Conservation (phyloP, 2,113 vertebrate genomes). For the Xenopus borealis region DNA sequence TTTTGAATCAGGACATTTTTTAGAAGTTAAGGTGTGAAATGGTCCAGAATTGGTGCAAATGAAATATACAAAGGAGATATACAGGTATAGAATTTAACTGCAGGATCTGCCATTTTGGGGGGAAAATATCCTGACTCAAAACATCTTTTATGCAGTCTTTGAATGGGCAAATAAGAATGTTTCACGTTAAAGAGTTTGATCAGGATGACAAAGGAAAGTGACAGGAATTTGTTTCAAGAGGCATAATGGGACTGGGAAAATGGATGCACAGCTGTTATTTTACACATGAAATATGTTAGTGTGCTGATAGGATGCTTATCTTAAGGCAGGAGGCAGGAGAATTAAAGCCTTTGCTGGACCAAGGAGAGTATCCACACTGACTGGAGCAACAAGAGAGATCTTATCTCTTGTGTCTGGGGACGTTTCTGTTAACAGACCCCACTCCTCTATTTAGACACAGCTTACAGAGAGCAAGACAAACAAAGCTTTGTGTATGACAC, state of each 20-base stretch:
- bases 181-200: conserved; percentile 29
- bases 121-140: no score
- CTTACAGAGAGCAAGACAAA: conserved; percentile 38
- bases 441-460: conserved; percentile 39
- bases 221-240: conserved; percentile 33
- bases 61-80: no score
- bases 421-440: conserved; percentile 45
- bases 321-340: conserved; percentile 44
- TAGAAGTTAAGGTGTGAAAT: no score
- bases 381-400: conserved; percentile 42
- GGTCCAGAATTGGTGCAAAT: no score
- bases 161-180: conserved; percentile 4
- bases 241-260: conserved; percentile 42
- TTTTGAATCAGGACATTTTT: no score
- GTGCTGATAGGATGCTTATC: conserved; percentile 46
- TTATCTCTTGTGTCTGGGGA: conserved; percentile 37
- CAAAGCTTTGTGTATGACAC: conserved; percentile 42
- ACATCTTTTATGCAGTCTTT: not conserved
- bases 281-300: conserved; percentile 45
- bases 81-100: no score
- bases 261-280: conserved; percentile 45
- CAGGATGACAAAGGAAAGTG: conserved; percentile 28
- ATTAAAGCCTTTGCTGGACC: conserved; percentile 46
- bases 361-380: conserved; percentile 37
- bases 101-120: no score